These are phyloP conservation scores for Tribolium madens DNA, from an alignment of 1,140 invertebrate genomes.

Conservation along the genomic window DNA sequence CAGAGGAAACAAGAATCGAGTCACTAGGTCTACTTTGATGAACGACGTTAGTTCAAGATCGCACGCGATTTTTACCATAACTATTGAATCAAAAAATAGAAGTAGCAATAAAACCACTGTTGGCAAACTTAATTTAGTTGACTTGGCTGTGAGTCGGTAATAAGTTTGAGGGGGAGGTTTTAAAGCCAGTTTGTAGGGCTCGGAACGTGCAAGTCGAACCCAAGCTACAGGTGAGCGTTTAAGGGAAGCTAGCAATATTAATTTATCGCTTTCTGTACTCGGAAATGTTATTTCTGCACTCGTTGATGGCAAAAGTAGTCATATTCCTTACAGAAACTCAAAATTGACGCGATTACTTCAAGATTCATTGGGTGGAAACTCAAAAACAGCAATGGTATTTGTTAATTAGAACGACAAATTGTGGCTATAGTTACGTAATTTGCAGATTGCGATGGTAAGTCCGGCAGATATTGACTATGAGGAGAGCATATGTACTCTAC, in stretches of 20 bases:
- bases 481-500: constrained; percentile 95
- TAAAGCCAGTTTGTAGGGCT: constrained; percentile 68
- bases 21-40: constrained; percentile 94
- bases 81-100: constrained; percentile 92
- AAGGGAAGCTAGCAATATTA: constrained; percentile 96
- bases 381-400: constrained; percentile 90
- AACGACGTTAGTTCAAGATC: constrained; percentile 97
- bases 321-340: constrained; percentile 95
- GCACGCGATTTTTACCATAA: constrained; percentile 99
- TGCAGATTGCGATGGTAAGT: constrained; percentile 87
- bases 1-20: constrained; percentile 88
- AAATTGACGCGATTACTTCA: constrained; percentile 93
- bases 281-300: constrained; percentile 96
- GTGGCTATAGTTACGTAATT: neutral
- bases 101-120: constrained; percentile 80
- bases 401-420: neutral
- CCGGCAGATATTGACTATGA: constrained; percentile 98
- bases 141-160: constrained; percentile 72
- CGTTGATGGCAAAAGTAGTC: constrained; percentile 93
- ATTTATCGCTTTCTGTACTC: constrained; percentile 91
- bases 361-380: constrained; percentile 96
- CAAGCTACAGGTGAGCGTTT: constrained; percentile 89
- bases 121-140: constrained; percentile 81
- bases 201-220: constrained; percentile 92
- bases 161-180: neutral